phyloP scores from a whole-genome alignment of 2,113 vertebrate species.

The Junco hyemalis region DNA sequence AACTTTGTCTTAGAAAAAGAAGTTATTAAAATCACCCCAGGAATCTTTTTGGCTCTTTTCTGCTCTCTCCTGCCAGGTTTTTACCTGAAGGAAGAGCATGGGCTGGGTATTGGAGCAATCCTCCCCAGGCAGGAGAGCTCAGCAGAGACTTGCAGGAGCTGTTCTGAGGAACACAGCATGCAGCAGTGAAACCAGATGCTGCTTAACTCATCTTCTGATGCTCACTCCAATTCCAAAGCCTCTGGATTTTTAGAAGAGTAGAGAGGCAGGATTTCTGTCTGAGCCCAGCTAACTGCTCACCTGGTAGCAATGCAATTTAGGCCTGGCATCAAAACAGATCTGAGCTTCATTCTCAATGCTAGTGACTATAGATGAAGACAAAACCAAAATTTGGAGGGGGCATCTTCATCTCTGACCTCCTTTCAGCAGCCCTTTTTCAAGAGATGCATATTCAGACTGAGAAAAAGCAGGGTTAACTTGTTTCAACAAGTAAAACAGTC shows the following conservation, averaged over 20 bases:
- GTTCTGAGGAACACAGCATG: not conserved
- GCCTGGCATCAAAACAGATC: not conserved
- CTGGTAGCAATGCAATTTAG: not conserved
- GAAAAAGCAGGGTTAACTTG: not conserved
- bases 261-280: not conserved
- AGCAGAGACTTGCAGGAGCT: not conserved
- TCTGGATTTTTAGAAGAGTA: not conserved
- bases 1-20: not conserved
- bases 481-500: not conserved
- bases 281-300: not conserved
- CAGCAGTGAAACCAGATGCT: not conserved
- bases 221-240: not conserved
- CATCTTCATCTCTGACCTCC: not conserved
- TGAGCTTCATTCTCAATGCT: not conserved
- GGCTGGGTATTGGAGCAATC: not conserved
- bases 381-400: not conserved
- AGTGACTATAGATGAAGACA: not conserved
- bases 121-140: not conserved
- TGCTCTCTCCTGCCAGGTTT: slow-evolving; percentile 2
- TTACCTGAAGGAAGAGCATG: not conserved
- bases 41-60: not conserved
- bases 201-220: not conserved
- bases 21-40: not conserved
- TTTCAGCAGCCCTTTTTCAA: not conserved
- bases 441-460: not conserved